Base-by-base conservation (phyloP, 2,888 invertebrate genomes). In the Isotomurus palustris region DNA sequence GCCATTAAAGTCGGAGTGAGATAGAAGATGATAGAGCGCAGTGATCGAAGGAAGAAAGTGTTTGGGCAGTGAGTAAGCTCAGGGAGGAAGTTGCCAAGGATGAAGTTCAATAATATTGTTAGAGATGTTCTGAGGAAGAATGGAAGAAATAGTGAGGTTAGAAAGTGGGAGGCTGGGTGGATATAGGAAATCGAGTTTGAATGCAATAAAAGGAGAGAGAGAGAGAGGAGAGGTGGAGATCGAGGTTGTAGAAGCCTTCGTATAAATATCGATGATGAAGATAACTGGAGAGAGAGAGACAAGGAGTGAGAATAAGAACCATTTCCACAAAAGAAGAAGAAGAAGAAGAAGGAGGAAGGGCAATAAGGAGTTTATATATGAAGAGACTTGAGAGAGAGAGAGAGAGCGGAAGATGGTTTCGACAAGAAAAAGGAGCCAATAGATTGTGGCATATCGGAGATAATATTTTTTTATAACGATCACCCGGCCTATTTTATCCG, bases 381-480 rank as follows among this genome's bases (percentile, higher is more conserved):
- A 32, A 14, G 17, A 17, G 43, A 43, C 43, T 43, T 43, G 43
- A 43, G 43, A 43, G 22, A 43, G 12, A 24, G 24, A 19, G 24
- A 22, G 43, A 43, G 25, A 43, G 22, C 17, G 25, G 22, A 21
- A 40, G 40, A 40, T 28, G 27, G 12, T 47, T 19, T 47, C 28
- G 47, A 47, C 22, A 47, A 29, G 41, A 40, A 29, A n/a, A 47
- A 38, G 36, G 57, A 60, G 55, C 63, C 64, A 64, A 64, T 62
- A 52, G 59, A 59, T 59, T 55, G 55, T 64, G 61, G 64, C 61
- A 62, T 64, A 58, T 60, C 62, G 49, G 55, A 64, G 62, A 64
- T 64, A 67, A 64, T 67, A 64, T 67, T 67, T 67, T 60, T 62
- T 56, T 61, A 57, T 61, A 64, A 66, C 61, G 64, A 66, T 58